Evolutionary conservation across 2,797 vertebrate genomes (phyloP), one percentile per base, ranked within the genome.

Genomic region (Nyctalus aviator): DNA sequence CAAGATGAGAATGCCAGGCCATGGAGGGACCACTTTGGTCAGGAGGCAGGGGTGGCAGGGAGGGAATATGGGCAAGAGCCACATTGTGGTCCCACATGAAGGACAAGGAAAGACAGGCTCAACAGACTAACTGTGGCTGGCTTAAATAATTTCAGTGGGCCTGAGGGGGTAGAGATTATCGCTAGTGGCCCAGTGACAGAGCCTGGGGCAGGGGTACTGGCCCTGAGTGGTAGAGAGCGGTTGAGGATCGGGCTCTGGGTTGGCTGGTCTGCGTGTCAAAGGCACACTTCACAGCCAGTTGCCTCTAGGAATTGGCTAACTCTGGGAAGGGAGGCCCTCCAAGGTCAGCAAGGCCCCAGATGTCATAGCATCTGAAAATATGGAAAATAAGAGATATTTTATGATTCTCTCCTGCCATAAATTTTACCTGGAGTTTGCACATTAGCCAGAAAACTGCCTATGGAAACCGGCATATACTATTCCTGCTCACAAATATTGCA

Each of bases 351-450:
- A 92, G 30, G 5, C 14, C n/a, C 37, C 20, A 14, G 13, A 48
- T 48, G 27, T 55, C 44, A 91, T n/a, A 73, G 32, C 41, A 25
- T 32, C 57, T 84, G 53, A 93, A 90, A 21, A 77, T 3, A 32
- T 8, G 68, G 41, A 41, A 77, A 79, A 30, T 55, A 48, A 87
- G 69, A 76, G 44, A 30, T 15, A 81, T 57, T 41, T 92, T 73
- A 75, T 68, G 62, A 69, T 35, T 35, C 20, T 68, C 68, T 59
- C 21, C 30, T 79, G n/a, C 44, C 17, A 75, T 10, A 41, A 23
- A 90, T 87, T 94, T 73, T n/a, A 83, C 8, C 44, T 48, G 41
- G 3, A 57, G 37, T 84, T 59, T 88, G 46, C 76, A 82, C 48
- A 53, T 46, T 68, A 77, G 44, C 23, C 35, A 64, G 2, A 25